phyloP scores from a whole-genome alignment of 2,888 invertebrate genomes.

The Loripinus fragilis region DNA sequence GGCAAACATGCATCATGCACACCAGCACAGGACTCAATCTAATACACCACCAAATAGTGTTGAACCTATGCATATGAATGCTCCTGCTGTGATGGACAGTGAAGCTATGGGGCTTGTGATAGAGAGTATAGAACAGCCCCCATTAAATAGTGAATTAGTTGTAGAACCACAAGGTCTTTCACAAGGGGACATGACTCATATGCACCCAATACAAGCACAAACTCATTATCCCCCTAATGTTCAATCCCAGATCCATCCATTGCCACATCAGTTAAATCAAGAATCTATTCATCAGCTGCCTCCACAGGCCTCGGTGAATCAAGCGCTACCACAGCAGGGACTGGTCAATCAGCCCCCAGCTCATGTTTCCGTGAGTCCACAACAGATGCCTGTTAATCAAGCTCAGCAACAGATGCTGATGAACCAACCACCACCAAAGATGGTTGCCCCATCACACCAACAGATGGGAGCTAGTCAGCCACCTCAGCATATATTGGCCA shows the following conservation, averaged over 20 bases:
- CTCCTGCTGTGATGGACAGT: background rate
- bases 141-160: constrained; percentile 14
- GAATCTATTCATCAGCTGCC: background rate
- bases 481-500: background rate
- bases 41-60: constrained; percentile 2
- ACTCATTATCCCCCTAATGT: background rate
- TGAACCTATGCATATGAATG: constrained; percentile 8
- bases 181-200: constrained; percentile 11
- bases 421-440: background rate
- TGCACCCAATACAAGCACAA: constrained; percentile 15
- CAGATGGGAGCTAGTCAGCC: background rate
- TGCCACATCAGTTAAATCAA: background rate
- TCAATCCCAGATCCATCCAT: constrained; percentile 1
- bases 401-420: background rate
- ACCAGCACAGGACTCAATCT: background rate
- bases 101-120: constrained; percentile 21
- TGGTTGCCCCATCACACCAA: background rate
- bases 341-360: background rate
- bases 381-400: background rate
- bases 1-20: constrained; percentile 9
- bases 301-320: constrained; percentile 10
- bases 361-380: background rate
- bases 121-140: constrained; percentile 20
- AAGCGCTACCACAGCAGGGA: background rate
- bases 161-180: constrained; percentile 15